These are phyloP conservation scores for Anisognathus igniventris DNA, from an alignment of 2,797 vertebrate genomes.

Conservation along the genomic window DNA sequence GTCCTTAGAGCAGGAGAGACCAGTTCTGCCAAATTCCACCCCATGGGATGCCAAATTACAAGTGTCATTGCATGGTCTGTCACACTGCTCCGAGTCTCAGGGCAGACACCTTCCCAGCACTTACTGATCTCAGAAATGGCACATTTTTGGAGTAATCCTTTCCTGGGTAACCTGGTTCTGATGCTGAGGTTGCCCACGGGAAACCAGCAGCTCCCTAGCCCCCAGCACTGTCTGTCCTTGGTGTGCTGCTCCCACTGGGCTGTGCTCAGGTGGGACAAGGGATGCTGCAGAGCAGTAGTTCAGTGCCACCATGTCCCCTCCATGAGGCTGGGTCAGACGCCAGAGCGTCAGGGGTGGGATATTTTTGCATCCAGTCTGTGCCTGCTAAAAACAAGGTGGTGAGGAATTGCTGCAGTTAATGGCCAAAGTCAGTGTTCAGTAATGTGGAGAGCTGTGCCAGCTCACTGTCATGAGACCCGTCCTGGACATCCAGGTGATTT, in stretches of 20 bases:
- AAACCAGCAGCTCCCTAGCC: neutral
- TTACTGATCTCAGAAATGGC: neutral
- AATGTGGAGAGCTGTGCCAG: neutral
- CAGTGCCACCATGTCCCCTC: rapidly evolving
- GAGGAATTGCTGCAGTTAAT: neutral
- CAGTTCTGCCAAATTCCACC: constrained; percentile 52
- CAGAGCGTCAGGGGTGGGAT: neutral
- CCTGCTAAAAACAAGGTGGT: neutral
- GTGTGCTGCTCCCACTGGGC: neutral
- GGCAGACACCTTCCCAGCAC: neutral
- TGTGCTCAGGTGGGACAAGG: neutral
- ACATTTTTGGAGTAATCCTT: neutral
- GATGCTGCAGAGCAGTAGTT: neutral
- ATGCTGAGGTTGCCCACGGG: neutral
- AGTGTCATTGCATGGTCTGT: neutral
- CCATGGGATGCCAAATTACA: neutral
- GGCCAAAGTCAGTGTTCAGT: neutral
- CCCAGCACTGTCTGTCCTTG: neutral
- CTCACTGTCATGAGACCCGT: rapidly evolving
- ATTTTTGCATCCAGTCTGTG: neutral
- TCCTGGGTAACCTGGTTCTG: neutral
- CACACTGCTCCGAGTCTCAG: neutral
- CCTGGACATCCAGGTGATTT: neutral
- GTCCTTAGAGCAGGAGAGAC: constrained; percentile 40
- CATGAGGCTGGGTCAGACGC: neutral